Base-by-base conservation (phyloP, 2,797 vertebrate species). In the Cuculus canorus region DNA sequence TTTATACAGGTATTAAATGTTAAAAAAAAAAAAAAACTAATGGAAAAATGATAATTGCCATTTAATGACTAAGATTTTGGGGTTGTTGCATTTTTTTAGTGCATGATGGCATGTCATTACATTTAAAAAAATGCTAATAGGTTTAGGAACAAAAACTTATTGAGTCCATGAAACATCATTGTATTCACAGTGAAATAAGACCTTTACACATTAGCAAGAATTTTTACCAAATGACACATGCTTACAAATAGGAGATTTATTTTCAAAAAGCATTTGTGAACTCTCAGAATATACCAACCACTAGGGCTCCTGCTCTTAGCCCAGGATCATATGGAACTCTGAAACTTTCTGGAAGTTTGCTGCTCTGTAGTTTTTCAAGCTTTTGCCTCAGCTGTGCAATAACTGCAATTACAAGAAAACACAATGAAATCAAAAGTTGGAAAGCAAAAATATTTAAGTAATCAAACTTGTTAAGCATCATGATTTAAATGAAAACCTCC, bases 241-340 rank as follows among this genome's bases (percentile, higher is more conserved):
- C 5, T 60, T 93, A 41, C 23, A 91, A 72, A 35, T 5, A 54
- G 23, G n/a, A 69, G 25, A 33, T 9, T 48, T 41, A 86, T 48
- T 80, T 73, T 39, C 21, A 11, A 19, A 66, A 60, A 68, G 7
- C 0, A 48, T 68, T 66, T 78, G 24, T 43, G 75, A 33, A 18
- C 82, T 81, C 12, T 83, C 47, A 66, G 57, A 52, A 9, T 65
- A 93, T 89, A 97, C 96, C 93, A 98, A 99, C 99, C 98, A 99
- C 97, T 73, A 99, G 96, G 4, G 98, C 92, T 89, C 99, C 99
- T 33, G 99, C 99, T 97, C 98, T 98, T 24, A 99, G 97, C n/a
- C 99, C 98, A 43, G 99, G 99, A 90, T 99, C 99, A 81, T 99
- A 99, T 0, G 99, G 99, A 59, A 99, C 99, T 97, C 98, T 98